phyloP scores from a whole-genome alignment of 2,888 invertebrate genomes.

The Tricholauxania praeusta region DNA sequence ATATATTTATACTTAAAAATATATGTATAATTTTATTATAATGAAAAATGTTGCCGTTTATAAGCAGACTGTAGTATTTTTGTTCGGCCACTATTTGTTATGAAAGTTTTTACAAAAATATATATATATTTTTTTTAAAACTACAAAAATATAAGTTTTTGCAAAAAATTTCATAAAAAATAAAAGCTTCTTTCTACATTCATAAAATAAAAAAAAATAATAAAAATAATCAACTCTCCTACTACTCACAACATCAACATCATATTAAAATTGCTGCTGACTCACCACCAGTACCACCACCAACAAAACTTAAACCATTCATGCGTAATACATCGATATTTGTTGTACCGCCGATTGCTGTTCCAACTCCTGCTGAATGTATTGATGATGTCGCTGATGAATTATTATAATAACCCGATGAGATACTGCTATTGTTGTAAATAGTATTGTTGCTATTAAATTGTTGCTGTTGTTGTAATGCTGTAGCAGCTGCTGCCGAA shows the following conservation, averaged over 20 bases:
- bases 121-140: background rate
- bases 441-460: constrained; percentile 7
- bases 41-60: background rate
- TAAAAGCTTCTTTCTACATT: constrained; percentile 36
- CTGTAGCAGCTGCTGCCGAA: constrained; percentile 41
- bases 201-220: constrained; percentile 33
- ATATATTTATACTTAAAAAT: background rate
- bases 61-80: no score
- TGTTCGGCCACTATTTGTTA: no score
- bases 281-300: constrained; percentile 70
- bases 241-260: constrained; percentile 59
- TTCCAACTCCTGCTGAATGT: constrained; percentile 50
- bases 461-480: constrained; percentile 5
- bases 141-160: background rate
- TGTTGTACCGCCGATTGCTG: constrained; percentile 37
- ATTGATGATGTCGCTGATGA: constrained; percentile 58
- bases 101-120: no score
- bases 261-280: constrained; percentile 64
- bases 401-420: constrained; percentile 38
- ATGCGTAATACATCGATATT: constrained; percentile 58
- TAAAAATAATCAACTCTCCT: constrained; percentile 55
- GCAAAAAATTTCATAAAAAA: constrained; percentile 20
- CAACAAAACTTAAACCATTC: constrained; percentile 66
- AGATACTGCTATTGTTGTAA: constrained; percentile 46
- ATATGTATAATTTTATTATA: background rate